Conservation (phyloP, 2,888 invertebrate genomes). For the Xestobium rufovillosum region DNA sequence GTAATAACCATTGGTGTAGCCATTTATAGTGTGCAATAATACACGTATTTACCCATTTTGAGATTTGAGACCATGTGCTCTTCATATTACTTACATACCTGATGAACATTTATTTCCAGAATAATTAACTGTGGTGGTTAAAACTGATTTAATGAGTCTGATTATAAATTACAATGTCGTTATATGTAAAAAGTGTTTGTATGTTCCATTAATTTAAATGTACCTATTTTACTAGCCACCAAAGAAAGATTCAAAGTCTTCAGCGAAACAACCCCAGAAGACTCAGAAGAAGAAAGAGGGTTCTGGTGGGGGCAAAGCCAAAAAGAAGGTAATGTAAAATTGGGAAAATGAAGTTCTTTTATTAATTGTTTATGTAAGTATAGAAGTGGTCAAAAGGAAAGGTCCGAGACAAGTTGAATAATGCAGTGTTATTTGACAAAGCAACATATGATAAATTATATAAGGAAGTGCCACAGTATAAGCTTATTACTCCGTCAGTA, state of each 20-base stretch:
- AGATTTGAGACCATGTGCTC: too few relatives aligned
- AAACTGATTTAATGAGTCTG: conserved; percentile 46
- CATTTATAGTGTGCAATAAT: too few relatives aligned
- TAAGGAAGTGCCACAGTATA: conserved; percentile 94
- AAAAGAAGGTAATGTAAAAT: conserved; percentile 82
- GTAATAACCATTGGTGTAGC: too few relatives aligned
- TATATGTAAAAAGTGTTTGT: background rate
- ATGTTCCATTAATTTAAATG: conserved; percentile 6
- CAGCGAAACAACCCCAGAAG: conserved; percentile 88
- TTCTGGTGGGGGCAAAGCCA: conserved; percentile 89
- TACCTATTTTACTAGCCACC: conserved; percentile 62
- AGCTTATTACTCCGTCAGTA: conserved; percentile 97
- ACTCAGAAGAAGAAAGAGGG: conserved; percentile 95
- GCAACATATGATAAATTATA: conserved; percentile 95
- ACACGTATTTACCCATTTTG: too few relatives aligned
- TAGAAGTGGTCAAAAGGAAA: conserved; percentile 99
- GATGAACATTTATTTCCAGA: too few relatives aligned
- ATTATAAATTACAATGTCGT: too few relatives aligned
- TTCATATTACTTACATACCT: too few relatives aligned
- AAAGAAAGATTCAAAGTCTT: conserved; percentile 86
- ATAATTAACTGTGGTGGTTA: conserved; percentile 38
- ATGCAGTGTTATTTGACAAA: conserved; percentile 96
- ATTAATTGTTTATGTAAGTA: too few relatives aligned
- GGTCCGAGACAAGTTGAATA: conserved; percentile 99
- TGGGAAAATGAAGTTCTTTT: too few relatives aligned